phyloP scores from a whole-genome alignment of 2,797 vertebrate genomes.

The Monodelphis domestica region DNA sequence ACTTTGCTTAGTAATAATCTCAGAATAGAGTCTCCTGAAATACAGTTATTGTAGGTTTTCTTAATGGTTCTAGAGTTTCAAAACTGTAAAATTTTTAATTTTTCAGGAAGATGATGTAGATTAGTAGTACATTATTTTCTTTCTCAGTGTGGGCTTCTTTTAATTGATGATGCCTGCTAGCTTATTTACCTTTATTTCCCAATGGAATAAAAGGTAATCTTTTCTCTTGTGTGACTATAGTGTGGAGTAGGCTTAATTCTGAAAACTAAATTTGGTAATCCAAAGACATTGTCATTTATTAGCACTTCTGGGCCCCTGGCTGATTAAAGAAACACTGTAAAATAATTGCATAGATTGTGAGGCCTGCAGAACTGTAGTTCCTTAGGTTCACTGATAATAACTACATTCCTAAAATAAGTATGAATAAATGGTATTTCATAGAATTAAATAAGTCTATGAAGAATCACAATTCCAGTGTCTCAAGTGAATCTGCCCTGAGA shows the following conservation, averaged over 20 bases:
- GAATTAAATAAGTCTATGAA: background rate
- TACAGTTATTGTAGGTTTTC: background rate
- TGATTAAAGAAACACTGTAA: conserved; percentile 48
- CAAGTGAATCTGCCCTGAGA: background rate
- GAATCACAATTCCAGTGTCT: background rate
- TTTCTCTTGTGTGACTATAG: background rate
- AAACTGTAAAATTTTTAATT: conserved; percentile 1
- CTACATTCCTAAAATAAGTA: conserved; percentile 32
- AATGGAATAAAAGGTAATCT: conserved; percentile 47
- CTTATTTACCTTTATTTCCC: conserved; percentile 56
- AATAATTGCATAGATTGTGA: conserved; percentile 33
- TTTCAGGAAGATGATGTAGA: no score
- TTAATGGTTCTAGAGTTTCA: background rate
- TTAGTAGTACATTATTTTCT: conserved; percentile 16
- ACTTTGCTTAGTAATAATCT: background rate
- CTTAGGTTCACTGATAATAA: background rate
- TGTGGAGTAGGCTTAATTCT: conserved; percentile 35
- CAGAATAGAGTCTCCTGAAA: background rate
- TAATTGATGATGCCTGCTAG: conserved; percentile 26
- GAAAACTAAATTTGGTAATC: conserved; percentile 60
- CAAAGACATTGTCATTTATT: conserved; percentile 41
- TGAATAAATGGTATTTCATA: conserved; percentile 1
- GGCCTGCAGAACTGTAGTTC: background rate
- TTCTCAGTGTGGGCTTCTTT: background rate
- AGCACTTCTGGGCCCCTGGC: background rate